Evolutionary conservation across 2,113 vertebrate species (phyloP), one percentile per base, ranked within the genome.

Genomic region (Geococcyx californianus): DNA sequence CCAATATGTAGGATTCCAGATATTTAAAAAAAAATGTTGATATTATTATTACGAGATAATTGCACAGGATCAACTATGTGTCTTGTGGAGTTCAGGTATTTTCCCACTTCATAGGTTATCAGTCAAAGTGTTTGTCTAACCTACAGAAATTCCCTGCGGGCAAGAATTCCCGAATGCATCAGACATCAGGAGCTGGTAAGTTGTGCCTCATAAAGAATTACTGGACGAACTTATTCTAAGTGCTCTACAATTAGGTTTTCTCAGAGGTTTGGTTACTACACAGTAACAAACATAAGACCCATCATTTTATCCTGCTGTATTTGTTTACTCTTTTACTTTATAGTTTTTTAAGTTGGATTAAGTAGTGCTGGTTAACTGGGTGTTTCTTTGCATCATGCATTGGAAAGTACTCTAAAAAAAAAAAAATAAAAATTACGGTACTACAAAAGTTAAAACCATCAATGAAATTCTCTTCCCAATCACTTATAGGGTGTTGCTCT

Each of bases 241-340:
- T 33, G 54, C 59, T 77, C 44, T 29, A 5, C 42, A 67, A 1
- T 7, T 36, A n/a, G 59, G 8, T 34, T 15, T 14, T 25, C 34
- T 11, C 28, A 8, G 19, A 62, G 18, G 17, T 6, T 21, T 68
- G 15, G 24, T 68, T n/a, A 15, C 6, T 16, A 0, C 18, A 21
- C 11, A 47, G 33, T 0, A n/a, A 9, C 10, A 80, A 45, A 16
- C 11, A 6, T 0, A 49, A 73, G 14, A 1, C 33, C 36, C 34
- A 52, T 17, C 7, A 31, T 64, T 69, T 62, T 4, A 58, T 3
- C 29, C 85, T 36, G 24, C 10, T 21, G 23, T 28, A 18, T 17
- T 13, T n/a, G 33, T 40, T 26, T 59, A 34, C 36, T 75, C 78
- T 45, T 8, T 60, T 38, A 4, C 21, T 16, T 59, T 10, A 42